Conservation (phyloP, 1,140 invertebrate species). For the Venturia canescens region DNA sequence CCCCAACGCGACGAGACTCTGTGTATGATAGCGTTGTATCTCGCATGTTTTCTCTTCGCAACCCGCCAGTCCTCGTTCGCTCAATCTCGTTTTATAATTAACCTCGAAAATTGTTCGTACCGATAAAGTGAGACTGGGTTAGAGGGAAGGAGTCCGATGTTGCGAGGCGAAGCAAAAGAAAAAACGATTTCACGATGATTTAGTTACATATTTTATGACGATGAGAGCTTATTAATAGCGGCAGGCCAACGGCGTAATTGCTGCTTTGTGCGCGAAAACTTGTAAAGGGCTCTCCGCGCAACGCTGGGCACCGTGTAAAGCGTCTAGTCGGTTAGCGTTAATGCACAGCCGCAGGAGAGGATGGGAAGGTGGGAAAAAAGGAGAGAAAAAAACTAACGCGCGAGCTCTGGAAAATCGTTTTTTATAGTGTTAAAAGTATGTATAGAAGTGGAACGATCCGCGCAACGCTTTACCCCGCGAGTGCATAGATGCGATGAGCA, state of each 20-base stretch:
- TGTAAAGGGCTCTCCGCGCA: constrained; percentile 1
- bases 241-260: background rate
- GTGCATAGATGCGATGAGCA: background rate
- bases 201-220: background rate
- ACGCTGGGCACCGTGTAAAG: constrained; percentile 17
- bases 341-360: background rate
- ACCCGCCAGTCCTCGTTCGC: background rate
- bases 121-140: background rate
- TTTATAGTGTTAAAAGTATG: constrained; percentile 18
- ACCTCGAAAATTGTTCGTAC: background rate
- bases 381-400: background rate
- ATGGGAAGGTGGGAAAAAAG: background rate
- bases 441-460: background rate
- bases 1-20: background rate
- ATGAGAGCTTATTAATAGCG: constrained; percentile 14
- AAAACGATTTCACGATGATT: background rate
- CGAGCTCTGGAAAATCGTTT: background rate
- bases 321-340: constrained; percentile 19
- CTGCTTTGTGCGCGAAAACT: constrained; percentile 18
- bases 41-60: background rate
- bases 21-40: background rate
- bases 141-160: background rate
- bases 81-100: background rate
- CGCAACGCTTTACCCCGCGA: background rate
- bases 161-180: background rate